Evolutionary conservation across 2,113 vertebrate species (phyloP), one percentile per base, ranked within the genome.

Genomic region (Microtus oregoni): DNA sequence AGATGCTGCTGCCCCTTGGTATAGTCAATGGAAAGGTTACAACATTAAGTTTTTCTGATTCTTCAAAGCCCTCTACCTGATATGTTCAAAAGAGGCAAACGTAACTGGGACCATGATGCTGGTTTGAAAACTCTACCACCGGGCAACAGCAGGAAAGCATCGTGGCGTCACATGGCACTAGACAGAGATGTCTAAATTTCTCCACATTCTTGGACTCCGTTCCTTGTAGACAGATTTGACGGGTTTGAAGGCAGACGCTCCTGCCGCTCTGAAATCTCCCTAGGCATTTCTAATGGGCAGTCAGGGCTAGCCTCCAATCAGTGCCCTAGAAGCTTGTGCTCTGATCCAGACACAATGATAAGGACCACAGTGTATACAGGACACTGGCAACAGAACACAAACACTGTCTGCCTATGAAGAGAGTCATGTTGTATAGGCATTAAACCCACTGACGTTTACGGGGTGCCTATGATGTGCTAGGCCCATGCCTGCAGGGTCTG

Each of bases 371-470:
- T 70, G 47, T 82, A 61, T 78, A 91, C 55, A 91, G 89, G 61
- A 97, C 85, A 76, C 65, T 88, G 90, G 88, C 96, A 97, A 88
- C 76, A 63, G 76, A 97, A 95, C 79, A 73, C 97, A 97, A 97
- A 97, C 96, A 95, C 3, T 83, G 79, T 93, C 93, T 94, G 90
- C 76, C 20, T 68, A 72, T 95, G 96, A 98, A 95, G 90, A 97
- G 77, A 94, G 76, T 90, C 97, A 96, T 78, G 47, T 58, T 93
- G 96, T 73, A 77, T 28, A n/a, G 38, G 35, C 96, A 92, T 94
- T 72, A 90, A 94, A 82, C 90, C 83, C 88, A 26, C 79, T 90
- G 95, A 96, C 97, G 87, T 98, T 97, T 97, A 97, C 28, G 83
- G 95, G 52, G 97, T 97, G 96, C 9, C 58, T 77, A 0, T 65